Conservation (phyloP, 2,113 vertebrate genomes). For the Pachyramphus minor region DNA sequence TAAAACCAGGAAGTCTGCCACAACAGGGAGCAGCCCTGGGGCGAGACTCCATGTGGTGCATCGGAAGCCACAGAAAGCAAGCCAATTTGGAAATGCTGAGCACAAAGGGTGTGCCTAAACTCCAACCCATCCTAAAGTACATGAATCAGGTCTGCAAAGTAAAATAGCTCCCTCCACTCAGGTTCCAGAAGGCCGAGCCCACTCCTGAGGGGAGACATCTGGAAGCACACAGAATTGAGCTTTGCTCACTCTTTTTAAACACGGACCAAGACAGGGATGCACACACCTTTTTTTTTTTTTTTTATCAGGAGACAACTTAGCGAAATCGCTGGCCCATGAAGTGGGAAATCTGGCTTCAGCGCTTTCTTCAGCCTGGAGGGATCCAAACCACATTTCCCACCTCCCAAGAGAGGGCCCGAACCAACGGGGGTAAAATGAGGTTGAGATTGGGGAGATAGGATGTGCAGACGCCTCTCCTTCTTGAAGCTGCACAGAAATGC, state of each 20-base stretch:
- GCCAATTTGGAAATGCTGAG: slow-evolving; percentile 66
- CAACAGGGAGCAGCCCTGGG: slow-evolving; percentile 17
- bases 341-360: slow-evolving; percentile 41
- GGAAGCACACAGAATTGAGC: not conserved
- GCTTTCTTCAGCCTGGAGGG: slow-evolving; percentile 35
- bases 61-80: slow-evolving; percentile 20
- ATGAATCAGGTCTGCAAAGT: slow-evolving; percentile 51
- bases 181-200: slow-evolving; percentile 52
- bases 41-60: not conserved
- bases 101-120: slow-evolving; percentile 54
- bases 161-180: slow-evolving; percentile 31
- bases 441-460: slow-evolving; percentile 57
- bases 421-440: slow-evolving; percentile 30
- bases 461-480: slow-evolving; percentile 3
- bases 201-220: slow-evolving; percentile 62
- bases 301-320: not conserved
- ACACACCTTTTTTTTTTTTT: not conserved
- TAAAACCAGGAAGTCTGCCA: slow-evolving; percentile 56
- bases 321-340: slow-evolving; percentile 20
- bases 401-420: slow-evolving; percentile 13
- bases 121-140: not conserved
- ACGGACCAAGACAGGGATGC: not conserved
- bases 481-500: not conserved
- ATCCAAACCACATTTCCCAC: slow-evolving; percentile 59
- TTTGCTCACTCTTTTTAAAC: slow-evolving; percentile 15